These are phyloP conservation scores for Labeo catla DNA, from an alignment of 2,113 vertebrate genomes.

Conservation along the genomic window DNA sequence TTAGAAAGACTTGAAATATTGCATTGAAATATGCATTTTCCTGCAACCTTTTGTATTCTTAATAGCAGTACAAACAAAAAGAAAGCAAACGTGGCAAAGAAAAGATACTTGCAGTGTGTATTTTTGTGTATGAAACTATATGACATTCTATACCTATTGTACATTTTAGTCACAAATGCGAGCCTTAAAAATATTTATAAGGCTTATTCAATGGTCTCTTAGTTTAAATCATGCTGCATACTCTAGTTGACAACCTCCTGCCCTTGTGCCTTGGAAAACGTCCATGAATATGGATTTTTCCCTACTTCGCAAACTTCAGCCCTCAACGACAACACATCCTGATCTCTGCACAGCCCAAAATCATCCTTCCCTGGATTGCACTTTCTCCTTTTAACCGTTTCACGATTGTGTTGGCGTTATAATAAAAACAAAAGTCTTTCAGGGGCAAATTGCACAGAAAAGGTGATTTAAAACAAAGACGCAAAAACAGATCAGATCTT, in stretches of 20 bases:
- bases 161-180: neutral
- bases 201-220: neutral
- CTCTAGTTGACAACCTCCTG: neutral
- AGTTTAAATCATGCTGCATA: conserved; percentile 12
- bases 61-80: neutral
- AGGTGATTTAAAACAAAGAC: neutral
- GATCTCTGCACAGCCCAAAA: neutral
- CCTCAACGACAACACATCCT: neutral
- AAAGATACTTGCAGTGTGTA: neutral
- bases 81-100: neutral
- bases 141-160: neutral
- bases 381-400: conserved; percentile 18
- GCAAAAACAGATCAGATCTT: neutral
- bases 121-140: neutral
- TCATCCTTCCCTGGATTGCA: neutral
- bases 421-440: neutral
- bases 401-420: neutral
- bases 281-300: conserved; percentile 20
- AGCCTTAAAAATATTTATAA: neutral
- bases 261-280: conserved; percentile 7
- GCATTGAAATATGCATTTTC: neutral
- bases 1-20: too few relatives aligned
- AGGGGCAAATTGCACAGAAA: neutral
- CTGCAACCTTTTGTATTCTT: neutral
- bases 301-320: neutral